Conservation (phyloP, 2,888 invertebrate species). For the Dysmachus trigonus region DNA sequence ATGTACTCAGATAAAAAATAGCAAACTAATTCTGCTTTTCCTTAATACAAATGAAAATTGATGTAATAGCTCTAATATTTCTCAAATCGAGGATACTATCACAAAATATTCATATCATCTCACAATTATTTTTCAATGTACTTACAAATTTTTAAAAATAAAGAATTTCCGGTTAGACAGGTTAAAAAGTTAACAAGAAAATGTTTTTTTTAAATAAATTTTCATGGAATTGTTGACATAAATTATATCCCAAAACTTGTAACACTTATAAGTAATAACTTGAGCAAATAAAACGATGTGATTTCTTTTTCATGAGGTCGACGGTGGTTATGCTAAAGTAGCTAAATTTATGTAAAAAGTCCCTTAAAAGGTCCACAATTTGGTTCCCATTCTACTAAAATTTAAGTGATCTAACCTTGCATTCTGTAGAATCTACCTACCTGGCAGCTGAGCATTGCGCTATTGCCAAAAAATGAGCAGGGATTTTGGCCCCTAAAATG, state of each 20-base stretch:
- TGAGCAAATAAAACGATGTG: neutral
- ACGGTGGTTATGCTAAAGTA: neutral
- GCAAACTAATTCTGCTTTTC: no score
- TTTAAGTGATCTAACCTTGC: neutral
- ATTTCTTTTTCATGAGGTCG: neutral
- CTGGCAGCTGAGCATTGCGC: neutral
- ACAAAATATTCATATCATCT: no score
- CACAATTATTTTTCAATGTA: no score
- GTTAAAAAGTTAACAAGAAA: no score
- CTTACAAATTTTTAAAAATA: no score
- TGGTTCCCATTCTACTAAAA: neutral
- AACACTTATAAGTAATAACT: neutral
- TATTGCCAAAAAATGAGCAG: neutral
- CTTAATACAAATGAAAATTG: no score
- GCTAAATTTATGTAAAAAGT: neutral
- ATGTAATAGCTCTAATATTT: no score
- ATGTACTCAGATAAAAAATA: no score
- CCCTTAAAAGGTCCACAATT: neutral
- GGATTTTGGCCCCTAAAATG: neutral
- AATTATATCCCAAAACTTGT: neutral
- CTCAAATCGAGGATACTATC: no score
- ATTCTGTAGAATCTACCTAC: neutral
- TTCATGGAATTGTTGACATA: neutral
- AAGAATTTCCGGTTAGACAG: neutral
- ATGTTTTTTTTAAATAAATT: neutral